These are phyloP conservation scores for Tenthredo amoena DNA, from an alignment of 2,888 invertebrate genomes.

Conservation along the genomic window DNA sequence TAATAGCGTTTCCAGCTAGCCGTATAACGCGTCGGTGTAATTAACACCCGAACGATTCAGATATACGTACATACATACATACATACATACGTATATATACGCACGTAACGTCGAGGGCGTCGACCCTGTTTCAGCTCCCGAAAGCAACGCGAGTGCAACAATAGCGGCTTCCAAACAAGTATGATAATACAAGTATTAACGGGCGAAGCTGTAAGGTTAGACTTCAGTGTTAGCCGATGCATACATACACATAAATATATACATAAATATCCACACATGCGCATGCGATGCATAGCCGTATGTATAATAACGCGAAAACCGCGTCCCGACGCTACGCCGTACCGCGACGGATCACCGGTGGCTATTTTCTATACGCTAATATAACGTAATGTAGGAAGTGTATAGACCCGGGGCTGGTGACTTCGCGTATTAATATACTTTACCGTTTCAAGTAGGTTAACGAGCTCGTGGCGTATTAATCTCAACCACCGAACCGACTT, in stretches of 20 bases:
- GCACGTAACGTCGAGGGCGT: background rate
- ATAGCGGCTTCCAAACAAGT: constrained; percentile 46
- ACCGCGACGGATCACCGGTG: background rate
- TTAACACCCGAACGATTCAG: constrained; percentile 15
- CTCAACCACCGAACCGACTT: constrained; percentile 11
- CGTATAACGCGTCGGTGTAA: background rate
- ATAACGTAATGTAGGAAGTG: background rate
- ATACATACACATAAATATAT: background rate
- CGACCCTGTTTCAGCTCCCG: constrained; percentile 36
- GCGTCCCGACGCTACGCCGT: background rate
- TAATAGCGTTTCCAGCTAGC: background rate
- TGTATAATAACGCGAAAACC: background rate
- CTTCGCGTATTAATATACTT: constrained; percentile 1
- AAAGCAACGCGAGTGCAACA: constrained; percentile 37
- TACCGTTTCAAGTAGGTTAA: constrained; percentile 42
- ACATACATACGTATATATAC: background rate
- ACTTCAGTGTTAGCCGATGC: constrained; percentile 8
- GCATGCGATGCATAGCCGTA: background rate
- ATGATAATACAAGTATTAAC: constrained; percentile 47
- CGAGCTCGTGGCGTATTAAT: constrained; percentile 36
- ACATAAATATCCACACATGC: too few relatives aligned
- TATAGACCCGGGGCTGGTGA: background rate
- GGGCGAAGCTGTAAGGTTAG: constrained; percentile 13
- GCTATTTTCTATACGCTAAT: background rate
- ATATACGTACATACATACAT: background rate